phyloP scores from a whole-genome alignment of 2,888 invertebrate species.

The Drosophila atripex region DNA sequence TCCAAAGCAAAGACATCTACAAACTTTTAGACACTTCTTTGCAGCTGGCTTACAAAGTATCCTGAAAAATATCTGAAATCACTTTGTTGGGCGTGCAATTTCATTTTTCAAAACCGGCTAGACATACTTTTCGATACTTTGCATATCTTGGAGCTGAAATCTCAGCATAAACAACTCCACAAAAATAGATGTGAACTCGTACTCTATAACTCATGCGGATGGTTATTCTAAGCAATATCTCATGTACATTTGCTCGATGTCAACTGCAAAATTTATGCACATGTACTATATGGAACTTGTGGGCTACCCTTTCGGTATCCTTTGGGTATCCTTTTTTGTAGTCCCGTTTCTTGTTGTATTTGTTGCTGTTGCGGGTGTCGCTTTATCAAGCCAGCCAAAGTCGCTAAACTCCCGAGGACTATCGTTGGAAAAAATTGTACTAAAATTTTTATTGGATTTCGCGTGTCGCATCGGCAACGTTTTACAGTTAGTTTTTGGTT shows the following conservation, averaged over 20 bases:
- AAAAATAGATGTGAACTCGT: constrained; percentile 19
- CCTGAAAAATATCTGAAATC: neutral
- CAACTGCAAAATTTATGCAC: constrained; percentile 70
- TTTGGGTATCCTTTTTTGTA: constrained; percentile 22
- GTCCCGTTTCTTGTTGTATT: constrained; percentile 16
- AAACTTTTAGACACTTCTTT: too few relatives aligned
- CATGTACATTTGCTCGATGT: constrained; percentile 67
- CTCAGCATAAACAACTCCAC: constrained; percentile 43
- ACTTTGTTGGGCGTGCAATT: neutral
- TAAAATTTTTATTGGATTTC: constrained; percentile 68
- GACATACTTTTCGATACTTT: constrained; percentile 44
- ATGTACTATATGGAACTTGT: constrained; percentile 35
- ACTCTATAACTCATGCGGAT: constrained; percentile 43
- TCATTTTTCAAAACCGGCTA: constrained; percentile 9
- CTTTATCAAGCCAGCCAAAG: constrained; percentile 53
- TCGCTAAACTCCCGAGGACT: constrained; percentile 64
- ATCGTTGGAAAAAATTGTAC: constrained; percentile 28
- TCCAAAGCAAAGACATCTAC: too few relatives aligned
- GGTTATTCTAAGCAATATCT: constrained; percentile 62
- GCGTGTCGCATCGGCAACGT: constrained; percentile 68
- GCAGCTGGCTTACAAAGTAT: too few relatives aligned
- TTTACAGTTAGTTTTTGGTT: constrained; percentile 64
- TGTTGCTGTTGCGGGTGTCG: constrained; percentile 46
- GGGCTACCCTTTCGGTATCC: constrained; percentile 29
- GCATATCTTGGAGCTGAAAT: constrained; percentile 41